Evolutionary conservation across 2,113 vertebrate species (phyloP), one percentile per base, ranked within the genome.

Genomic region (Tylochromis polylepis): DNA sequence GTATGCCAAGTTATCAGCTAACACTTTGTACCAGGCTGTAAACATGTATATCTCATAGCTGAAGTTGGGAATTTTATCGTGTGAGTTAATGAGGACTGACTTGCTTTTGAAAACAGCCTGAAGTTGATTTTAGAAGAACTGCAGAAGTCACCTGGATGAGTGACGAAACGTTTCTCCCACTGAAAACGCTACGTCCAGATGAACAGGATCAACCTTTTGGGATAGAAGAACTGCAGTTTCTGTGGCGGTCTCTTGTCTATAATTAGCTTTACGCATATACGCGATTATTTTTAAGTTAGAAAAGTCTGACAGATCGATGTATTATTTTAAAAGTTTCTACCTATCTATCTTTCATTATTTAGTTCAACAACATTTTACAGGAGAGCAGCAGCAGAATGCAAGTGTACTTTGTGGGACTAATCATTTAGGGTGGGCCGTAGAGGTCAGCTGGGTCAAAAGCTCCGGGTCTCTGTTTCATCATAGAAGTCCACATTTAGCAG

Each of bases 361-460:
- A 12, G 24, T 77, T 51, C 3, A n/a, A 11, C 0, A 0, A 77
- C 1, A 77, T 77, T 51, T 8, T 46, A 29, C 24, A 5, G 24
- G 1, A 0, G 60, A 38, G 20, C 60, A 7, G n/a, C 6, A 36
- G 8, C 8, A 87, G 36, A 65, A 78, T 78, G 8, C 5, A 59
- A 3, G 15, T 22, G 34, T 41, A 29, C 11, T 80, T 51, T 43
- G 22, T n/a, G 57, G 24, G 38, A 43, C 11, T 55, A 43, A 59
- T 90, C 6, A 1, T 86, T 31, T 10, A 46, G 70, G 58, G 27
- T 38, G 15, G 46, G 18, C n/a, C 18, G 41, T 20, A 49, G 34
- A 43, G 81, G 67, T 87, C 59, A 72, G 27, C 4, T 22, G 43
- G 81, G 78, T 91, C 78, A 70, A 36, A 82, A 72, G 53, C 9